Percentiles rank a stretch among this genome's conserved stretches.
phyloP scores from a whole-genome alignment of 1,140 invertebrate species.

The Diorhabda carinulata region DNA sequence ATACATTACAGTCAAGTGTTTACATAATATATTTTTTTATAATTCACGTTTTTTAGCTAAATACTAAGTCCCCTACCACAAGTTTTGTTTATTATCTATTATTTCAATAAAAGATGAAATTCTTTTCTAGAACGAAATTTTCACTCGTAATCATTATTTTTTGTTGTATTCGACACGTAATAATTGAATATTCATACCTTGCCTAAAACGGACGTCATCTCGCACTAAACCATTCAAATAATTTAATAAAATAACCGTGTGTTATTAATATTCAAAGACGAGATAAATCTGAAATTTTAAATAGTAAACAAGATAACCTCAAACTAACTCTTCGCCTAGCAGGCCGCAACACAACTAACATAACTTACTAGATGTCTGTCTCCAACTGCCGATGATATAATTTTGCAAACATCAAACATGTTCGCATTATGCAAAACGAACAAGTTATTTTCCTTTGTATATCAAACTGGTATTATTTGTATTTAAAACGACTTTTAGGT shows the following conservation, averaged over 20 bases:
- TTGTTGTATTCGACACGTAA: neutral
- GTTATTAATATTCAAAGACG: neutral
- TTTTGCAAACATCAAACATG: conserved; percentile 6
- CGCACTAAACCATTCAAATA: neutral
- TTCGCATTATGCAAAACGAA: conserved; percentile 10
- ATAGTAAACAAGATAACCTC: neutral
- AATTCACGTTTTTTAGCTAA: too few species aligned
- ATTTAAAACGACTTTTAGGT: conserved; percentile 9
- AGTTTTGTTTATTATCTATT: too few species aligned
- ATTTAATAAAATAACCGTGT: neutral
- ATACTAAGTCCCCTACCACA: too few species aligned
- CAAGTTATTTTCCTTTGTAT: conserved; percentile 5
- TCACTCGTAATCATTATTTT: too few species aligned
- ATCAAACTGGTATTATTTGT: conserved; percentile 8
- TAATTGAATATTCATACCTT: conserved; percentile 5
- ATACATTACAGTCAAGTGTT: too few species aligned
- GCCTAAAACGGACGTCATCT: conserved; percentile 3
- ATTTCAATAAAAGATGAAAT: too few species aligned
- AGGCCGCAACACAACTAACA: neutral
- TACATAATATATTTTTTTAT: too few species aligned
- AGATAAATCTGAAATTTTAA: neutral
- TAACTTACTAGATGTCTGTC: neutral
- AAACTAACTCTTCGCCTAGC: neutral
- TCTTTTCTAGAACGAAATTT: too few species aligned
- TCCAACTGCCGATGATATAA: neutral